Conservation (phyloP, 2,797 vertebrate genomes). For the Phoeniculus purpureus region DNA sequence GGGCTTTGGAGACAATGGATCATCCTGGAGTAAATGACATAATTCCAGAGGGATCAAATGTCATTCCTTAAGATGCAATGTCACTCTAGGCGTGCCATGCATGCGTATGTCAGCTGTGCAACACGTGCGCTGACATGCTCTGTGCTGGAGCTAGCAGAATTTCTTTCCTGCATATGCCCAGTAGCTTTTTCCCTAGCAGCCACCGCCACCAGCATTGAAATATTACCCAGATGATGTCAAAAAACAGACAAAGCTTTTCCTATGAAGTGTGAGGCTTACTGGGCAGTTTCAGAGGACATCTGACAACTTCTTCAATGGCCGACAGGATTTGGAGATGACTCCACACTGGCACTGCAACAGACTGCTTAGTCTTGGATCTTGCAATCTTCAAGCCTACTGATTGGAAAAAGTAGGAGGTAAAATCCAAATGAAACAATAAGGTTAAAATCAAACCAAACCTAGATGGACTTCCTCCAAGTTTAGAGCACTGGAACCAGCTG, state of each 20-base stretch:
- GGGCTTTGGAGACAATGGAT: not conserved
- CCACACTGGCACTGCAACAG: not conserved
- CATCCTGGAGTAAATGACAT: not conserved
- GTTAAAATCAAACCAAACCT: not conserved
- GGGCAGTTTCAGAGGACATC: not conserved
- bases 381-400: not conserved
- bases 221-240: not conserved
- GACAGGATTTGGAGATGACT: not conserved
- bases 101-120: not conserved
- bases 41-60: not conserved
- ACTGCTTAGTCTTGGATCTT: not conserved
- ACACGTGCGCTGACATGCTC: accelerated
- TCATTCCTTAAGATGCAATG: not conserved
- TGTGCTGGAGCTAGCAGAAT: not conserved
- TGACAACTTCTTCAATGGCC: not conserved
- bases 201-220: not conserved
- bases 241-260: not conserved
- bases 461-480: not conserved
- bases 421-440: not conserved
- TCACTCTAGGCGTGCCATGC: not conserved
- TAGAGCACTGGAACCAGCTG: no score
- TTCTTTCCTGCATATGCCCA: not conserved
- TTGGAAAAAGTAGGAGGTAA: not conserved
- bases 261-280: not conserved
- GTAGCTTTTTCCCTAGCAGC: not conserved